phyloP scores from a whole-genome alignment of 2,113 vertebrate genomes.

The Anolis carolinensis region DNA sequence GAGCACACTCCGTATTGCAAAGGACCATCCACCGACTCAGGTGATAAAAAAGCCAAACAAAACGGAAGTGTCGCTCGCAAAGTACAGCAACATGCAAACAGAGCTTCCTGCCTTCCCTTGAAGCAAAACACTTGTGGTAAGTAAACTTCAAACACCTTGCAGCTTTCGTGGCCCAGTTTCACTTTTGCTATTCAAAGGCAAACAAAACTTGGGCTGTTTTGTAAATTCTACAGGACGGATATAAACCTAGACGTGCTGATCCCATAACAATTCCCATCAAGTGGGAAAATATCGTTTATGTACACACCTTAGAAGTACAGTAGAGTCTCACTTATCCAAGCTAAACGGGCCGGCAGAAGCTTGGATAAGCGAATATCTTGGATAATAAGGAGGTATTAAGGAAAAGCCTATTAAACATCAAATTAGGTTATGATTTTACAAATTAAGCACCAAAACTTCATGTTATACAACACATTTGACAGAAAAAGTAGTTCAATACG shows the following conservation, averaged over 20 bases:
- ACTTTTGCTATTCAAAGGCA: background rate
- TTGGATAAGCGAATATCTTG: too few species aligned
- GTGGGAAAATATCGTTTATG: background rate
- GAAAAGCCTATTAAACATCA: too few species aligned
- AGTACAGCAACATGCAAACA: background rate
- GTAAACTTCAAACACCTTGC: background rate
- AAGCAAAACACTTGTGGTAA: slow-evolving; percentile 36
- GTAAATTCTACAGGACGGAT: fast-evolving
- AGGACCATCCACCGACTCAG: slow-evolving; percentile 19
- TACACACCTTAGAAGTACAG: too few species aligned
- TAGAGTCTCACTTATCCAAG: too few species aligned
- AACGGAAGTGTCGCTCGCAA: slow-evolving; percentile 7
- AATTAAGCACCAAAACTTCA: too few species aligned
- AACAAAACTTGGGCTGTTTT: too few species aligned
- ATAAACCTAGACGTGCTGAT: background rate
- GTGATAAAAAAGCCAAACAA: slow-evolving; percentile 14
- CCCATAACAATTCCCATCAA: background rate
- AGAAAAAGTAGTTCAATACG: too few species aligned
- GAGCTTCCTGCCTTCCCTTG: slow-evolving; percentile 30
- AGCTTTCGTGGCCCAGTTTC: background rate
- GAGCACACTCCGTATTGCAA: background rate
- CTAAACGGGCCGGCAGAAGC: too few species aligned
- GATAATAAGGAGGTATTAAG: too few species aligned
- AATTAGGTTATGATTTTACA: too few species aligned
- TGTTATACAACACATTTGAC: too few species aligned